Evolutionary conservation across 1,140 invertebrate species (phyloP), one percentile per base, ranked within the genome.

Genomic region (Neuroterus valhalla): DNA sequence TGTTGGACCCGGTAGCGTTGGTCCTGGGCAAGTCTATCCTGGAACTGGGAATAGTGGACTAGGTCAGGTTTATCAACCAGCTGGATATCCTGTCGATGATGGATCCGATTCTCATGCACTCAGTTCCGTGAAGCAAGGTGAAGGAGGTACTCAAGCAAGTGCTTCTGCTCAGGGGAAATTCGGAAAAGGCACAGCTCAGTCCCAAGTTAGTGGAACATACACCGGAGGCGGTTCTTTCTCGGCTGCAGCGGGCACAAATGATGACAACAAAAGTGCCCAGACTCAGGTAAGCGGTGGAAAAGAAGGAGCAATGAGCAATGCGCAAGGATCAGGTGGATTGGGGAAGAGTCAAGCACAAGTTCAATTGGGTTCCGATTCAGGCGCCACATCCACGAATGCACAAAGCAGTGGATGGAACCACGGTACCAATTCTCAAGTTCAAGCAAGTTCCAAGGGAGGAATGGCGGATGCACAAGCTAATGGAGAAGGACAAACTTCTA

Each of bases 401-500:
- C 95, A 96, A 85, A 95, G 93, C 78, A 92, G 92, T 70, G 95
- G 95, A 5, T 89, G 91, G 81, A 92, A 94, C 81, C 94, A 96
- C 81, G 94, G 93, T 15, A 95, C 94, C 0, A 94, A 94, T 85
- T 93, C 93, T 8, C 94, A 95, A 89, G 94, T 96, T 6, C 93
- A 94, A 91, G 94, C 94, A 5, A 94, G 94, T 73, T 91, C 92
- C 11, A 94, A 94, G 87, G 95, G 95, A 26, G 95, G 95, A 4
- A 92, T 96, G 89, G 94, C 95, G 6, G 95, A 96, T 88, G 95
- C 95, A 1, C 95, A 96, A 75, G 94, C 95, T 1, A 94, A 93
- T 78, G 95, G 95, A 2, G 94, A 94, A 17, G 95, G 95, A 3
- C 94, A 93, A 79, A 96, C 95, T 0, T 96, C 94, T 2, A 96